These are phyloP conservation scores for Diogma glabrata DNA, from an alignment of 2,888 invertebrate genomes.

Conservation along the genomic window DNA sequence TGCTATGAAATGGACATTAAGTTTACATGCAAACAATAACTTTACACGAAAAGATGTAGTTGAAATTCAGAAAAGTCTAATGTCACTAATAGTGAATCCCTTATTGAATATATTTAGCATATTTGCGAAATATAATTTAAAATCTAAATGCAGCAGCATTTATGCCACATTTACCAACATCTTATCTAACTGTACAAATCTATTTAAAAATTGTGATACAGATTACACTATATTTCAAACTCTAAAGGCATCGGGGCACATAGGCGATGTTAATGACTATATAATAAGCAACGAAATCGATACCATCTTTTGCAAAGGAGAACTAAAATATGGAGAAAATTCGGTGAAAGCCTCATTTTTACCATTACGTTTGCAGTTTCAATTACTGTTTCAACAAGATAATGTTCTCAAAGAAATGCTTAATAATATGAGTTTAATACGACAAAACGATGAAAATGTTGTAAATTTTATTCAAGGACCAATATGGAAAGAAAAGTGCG, in stretches of 20 bases:
- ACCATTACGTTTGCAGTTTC: not conserved
- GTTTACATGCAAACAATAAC: constrained; percentile 1
- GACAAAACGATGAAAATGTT: not conserved
- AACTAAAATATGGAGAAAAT: not conserved
- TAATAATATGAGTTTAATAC: not conserved
- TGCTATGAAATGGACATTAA: no score
- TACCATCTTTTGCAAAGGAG: not conserved
- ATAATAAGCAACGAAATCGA: not conserved
- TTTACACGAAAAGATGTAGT: not conserved
- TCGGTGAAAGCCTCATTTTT: not conserved
- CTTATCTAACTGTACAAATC: not conserved
- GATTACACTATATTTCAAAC: not conserved
- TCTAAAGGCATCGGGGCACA: not conserved
- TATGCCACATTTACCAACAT: not conserved
- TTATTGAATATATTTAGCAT: not conserved
- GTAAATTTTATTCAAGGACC: not conserved
- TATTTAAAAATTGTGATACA: not conserved
- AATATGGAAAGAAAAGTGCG: not conserved
- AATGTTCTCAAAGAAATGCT: not conserved
- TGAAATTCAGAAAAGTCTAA: not conserved
- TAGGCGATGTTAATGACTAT: not conserved
- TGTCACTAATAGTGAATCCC: not conserved
- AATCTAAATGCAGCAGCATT: not conserved
- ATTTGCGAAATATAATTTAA: not conserved
- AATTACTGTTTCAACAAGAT: not conserved